These are phyloP conservation scores for Irena cyanogastra DNA, from an alignment of 2,113 vertebrate genomes.

Conservation along the genomic window DNA sequence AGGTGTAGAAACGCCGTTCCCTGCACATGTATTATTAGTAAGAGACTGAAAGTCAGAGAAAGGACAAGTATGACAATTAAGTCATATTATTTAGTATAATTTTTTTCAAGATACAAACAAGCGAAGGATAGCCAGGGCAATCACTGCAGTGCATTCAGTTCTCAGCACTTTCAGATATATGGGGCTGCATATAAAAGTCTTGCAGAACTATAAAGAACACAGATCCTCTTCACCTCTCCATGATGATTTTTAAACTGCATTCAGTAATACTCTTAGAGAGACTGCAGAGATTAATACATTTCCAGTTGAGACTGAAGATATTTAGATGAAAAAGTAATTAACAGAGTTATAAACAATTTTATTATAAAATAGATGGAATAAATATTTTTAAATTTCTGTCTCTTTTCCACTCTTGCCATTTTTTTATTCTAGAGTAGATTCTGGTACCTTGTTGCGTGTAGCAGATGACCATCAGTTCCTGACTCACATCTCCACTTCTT, in stretches of 20 bases:
- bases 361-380: background rate
- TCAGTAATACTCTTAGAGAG: background rate
- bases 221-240: background rate
- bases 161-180: background rate
- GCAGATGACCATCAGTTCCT: constrained; percentile 92
- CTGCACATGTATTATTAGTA: background rate
- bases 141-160: background rate
- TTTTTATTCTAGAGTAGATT: background rate
- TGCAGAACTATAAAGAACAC: background rate
- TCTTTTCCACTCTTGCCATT: background rate
- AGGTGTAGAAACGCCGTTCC: background rate
- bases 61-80: background rate
- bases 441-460: constrained; percentile 87
- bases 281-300: background rate
- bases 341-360: background rate
- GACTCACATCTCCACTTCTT: constrained; percentile 87
- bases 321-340: background rate
- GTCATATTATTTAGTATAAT: background rate
- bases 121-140: background rate
- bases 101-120: background rate
- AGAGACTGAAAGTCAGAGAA: background rate
- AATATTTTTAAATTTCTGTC: background rate
- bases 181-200: background rate
- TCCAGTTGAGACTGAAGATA: background rate
- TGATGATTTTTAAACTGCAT: background rate